Conservation (phyloP, 1,140 invertebrate species). For the Drosophila sechellia region DNA sequence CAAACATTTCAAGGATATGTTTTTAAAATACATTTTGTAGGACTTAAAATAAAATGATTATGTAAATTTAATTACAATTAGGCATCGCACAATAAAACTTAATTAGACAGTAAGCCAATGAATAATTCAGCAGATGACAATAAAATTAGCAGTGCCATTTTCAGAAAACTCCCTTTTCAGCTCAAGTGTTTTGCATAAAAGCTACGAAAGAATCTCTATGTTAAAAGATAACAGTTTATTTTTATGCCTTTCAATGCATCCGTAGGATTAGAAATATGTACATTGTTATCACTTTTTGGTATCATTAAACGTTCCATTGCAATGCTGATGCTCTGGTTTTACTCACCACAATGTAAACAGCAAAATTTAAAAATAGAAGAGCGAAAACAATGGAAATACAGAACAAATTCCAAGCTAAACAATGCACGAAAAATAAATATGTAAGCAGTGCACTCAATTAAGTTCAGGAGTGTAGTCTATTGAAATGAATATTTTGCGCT, state of each 20-base stretch:
- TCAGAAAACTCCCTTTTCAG: not conserved
- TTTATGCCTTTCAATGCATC: not conserved
- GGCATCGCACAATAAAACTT: not conserved
- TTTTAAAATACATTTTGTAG: not conserved
- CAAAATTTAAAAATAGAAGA: constrained; percentile 38
- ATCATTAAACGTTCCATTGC: constrained; percentile 1
- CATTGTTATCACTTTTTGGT: too few relatives aligned
- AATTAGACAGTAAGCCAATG: not conserved
- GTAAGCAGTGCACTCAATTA: constrained; percentile 43
- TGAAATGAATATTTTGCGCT: not conserved
- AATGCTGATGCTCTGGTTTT: constrained; percentile 2
- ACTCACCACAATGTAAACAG: constrained; percentile 41
- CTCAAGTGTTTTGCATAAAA: constrained; percentile 3
- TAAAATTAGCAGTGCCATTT: not conserved
- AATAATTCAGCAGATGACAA: constrained; percentile 7
- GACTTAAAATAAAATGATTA: too few relatives aligned
- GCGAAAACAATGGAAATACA: constrained; percentile 26
- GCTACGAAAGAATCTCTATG: not conserved
- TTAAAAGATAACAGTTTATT: not conserved
- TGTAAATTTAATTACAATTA: not conserved
- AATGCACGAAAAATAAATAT: constrained; percentile 17
- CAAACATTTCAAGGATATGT: not conserved
- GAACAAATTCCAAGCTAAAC: constrained; percentile 32
- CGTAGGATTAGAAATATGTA: not conserved
- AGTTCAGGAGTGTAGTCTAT: constrained; percentile 14